Evolutionary conservation across 2,888 invertebrate genomes (phyloP), one percentile per base, ranked within the genome.

Genomic region (Tortrix viridana): DNA sequence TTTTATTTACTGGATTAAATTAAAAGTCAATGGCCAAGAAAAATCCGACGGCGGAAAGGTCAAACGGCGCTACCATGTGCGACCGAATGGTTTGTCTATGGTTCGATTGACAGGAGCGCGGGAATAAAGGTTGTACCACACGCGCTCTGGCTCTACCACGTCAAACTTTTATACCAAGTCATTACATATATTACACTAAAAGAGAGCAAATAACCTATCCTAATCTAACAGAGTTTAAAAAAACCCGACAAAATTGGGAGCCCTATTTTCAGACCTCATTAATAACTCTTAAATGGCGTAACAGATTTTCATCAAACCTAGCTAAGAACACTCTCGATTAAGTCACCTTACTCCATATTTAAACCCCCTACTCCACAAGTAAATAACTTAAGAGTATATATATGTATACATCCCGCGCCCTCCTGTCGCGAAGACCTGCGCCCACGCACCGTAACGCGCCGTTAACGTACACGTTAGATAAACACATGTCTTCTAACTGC

Each of bases 381-480:
- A n/a, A n/a, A 38, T n/a, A 38, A 38, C 0, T 14, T n/a, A 14
- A 14, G 1, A 16, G 41, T n/a, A 5, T 5, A 5, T 55, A 9
- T 22, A 48, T 1, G 26, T 22, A 50, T 41, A 44, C 23, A 47
- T 5, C 19, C 54, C 69, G 65, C 66, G 57, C 9, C 66, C 66
- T 65, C 65, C 48, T 52, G 38, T 65, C 47, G 48, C 59, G 53
- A 63, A 22, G 23, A 48, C 57, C 49, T 47, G 67, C 62, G 59
- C 61, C 53, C 61, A 65, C 58, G 38, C 16, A 72, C 66, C 75
- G 73, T 74, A 72, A 74, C 74, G 73, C 66, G 60, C 74, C 74
- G 75, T 76, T 76, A 73, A 73, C 74, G 74, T 67, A 61, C 61
- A 62, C 66, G 69, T 69, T 67, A 68, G 68, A 69, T 67, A 71